Evolutionary conservation across 2,113 vertebrate genomes (phyloP), one percentile per base, ranked within the genome.

Genomic region (Actinemys pallida): DNA sequence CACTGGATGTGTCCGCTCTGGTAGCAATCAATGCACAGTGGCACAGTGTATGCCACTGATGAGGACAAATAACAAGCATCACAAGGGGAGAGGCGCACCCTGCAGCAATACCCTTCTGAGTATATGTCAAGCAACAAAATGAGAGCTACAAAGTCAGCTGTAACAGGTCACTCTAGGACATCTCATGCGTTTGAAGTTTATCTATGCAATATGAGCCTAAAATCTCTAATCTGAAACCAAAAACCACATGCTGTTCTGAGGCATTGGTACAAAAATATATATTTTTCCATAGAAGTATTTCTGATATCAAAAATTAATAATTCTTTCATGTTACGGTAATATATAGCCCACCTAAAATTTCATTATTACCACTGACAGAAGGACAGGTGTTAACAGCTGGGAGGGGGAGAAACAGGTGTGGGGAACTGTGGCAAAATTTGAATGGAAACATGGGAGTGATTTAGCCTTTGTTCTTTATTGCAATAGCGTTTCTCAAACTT

Each of bases 361-460:
- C 72, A 10, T 97, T 95, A 97, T 95, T 96, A 87, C 87, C 93
- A 86, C 81, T 96, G 96, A 97, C 97, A 98, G 96, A 95, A 97
- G 94, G 93, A 97, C 97, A 96, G 97, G 97, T 97, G 96, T 96
- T 97, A 98, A 97, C 97, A 97, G 97, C 96, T 97, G 96, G 97
- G 96, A 93, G 96, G 97, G 96, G 95, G 96, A 93, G 94, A 97
- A 97, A 96, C 94, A 95, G 96, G 95, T n/a, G 75, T 19, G 92
- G 90, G 95, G 93, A 6, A 1, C 92, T 94, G 91, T 86, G 92
- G 96, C 95, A 97, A 96, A 96, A 96, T 76, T 10, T 96, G 96
- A 98, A 93, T 91, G 87, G 94, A 97, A 98, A 98, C 96, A 96
- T 93, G 93, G 11, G 89, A 97, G 96, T 94, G 95, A 93, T 29